These are phyloP conservation scores for Mallotus villosus DNA, from an alignment of 2,797 vertebrate species.

Conservation along the genomic window DNA sequence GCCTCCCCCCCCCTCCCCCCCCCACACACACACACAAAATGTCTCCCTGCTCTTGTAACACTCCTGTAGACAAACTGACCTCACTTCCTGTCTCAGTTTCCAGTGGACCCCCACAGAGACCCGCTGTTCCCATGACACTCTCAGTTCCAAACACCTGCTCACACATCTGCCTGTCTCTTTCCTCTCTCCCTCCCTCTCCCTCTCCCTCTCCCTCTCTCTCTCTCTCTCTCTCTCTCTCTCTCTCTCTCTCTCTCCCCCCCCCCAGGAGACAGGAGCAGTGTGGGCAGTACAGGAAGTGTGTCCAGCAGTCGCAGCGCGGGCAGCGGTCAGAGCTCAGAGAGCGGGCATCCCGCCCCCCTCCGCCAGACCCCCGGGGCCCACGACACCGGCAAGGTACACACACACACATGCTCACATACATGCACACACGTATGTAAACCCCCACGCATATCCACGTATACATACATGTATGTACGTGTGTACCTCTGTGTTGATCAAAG, in stretches of 20 bases:
- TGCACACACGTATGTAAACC: too few relatives aligned
- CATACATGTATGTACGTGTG: too few relatives aligned
- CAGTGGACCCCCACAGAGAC: too few relatives aligned
- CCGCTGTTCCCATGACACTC: background rate
- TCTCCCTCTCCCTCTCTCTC: background rate
- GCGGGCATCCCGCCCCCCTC: slow-evolving; percentile 61
- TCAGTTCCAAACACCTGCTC: background rate
- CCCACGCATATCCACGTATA: too few relatives aligned
- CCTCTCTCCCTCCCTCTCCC: background rate
- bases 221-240: background rate
- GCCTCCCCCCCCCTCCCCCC: background rate
- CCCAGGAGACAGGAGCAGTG: slow-evolving; percentile 84
- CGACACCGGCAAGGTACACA: slow-evolving; percentile 51
- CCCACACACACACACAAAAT: too few relatives aligned
- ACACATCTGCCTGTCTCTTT: background rate
- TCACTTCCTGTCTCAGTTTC: background rate
- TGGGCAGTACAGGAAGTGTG: slow-evolving; percentile 85
- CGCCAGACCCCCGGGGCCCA: slow-evolving; percentile 8
- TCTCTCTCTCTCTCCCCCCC: slow-evolving; percentile 1
- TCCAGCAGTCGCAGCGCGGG: slow-evolving; percentile 89
- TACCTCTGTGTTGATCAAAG: too few relatives aligned
- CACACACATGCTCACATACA: too few relatives aligned
- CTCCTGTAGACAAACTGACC: background rate
- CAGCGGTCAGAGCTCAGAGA: slow-evolving; percentile 89
- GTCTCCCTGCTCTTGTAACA: background rate